Evolutionary conservation across 1,140 invertebrate species (phyloP), one percentile per base, ranked within the genome.

Genomic region (Zaprionus lachaisei): DNA sequence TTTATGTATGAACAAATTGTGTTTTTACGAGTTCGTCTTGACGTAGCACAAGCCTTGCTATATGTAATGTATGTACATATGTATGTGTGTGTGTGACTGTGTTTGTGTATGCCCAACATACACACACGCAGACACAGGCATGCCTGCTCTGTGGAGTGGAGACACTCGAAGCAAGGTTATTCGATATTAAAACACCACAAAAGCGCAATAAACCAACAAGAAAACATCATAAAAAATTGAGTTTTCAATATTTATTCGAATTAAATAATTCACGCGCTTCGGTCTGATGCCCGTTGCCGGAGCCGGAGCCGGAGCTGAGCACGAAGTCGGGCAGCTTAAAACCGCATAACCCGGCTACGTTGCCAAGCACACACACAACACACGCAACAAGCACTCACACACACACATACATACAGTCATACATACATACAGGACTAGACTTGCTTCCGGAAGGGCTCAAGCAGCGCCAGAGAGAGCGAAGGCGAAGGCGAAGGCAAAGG

Each of bases 221-320:
- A 76, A 89, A 87, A 84, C 78, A 90, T 76, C 81, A 84, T 90
- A 90, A 87, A 90, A 90, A 87, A 87, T 87, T 65, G 78, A 90
- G 81, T 87, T 87, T 87, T 87, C 84, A 90, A 87, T 90, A 87
- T 87, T 84, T 87, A 90, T 87, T 70, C 84, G 84, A 90, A 90
- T 84, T 90, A 89, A 89, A 89, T 89, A 90, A 89, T 84, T 89
- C 81, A 89, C 81, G 78, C 71, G 75, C 74, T 56, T 72, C 64
- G 77, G 68, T 56, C 72, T 20, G 75, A 2, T 41, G 47, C 58
- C 74, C 64, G 60, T 51, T 49, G 44, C 31, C 22, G 20, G 4
- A 7, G 28, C 28, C 28, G 28, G 6, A 31, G 28, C 28, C 58
- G 60, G 51, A 57, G 44, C 31, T 22, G 77, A 64, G 38, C 54